Conservation (phyloP, 2,797 vertebrate species). For the Pteropus rufus region DNA sequence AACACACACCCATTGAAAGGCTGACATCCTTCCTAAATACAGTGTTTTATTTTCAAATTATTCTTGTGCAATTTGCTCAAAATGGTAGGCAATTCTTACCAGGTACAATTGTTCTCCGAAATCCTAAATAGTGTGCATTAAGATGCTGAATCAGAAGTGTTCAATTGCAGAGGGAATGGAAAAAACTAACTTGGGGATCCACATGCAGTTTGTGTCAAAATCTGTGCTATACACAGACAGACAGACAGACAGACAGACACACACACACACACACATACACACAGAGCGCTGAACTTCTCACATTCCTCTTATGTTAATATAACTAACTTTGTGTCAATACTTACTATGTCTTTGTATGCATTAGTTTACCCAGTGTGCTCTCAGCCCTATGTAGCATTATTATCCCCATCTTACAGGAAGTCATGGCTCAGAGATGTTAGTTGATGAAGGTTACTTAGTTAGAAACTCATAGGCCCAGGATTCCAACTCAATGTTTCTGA, state of each 20-base stretch:
- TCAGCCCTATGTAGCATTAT: not conserved
- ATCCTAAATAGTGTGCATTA: not conserved
- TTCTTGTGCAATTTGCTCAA: not conserved
- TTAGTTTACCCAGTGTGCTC: not conserved
- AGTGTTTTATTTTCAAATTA: slow-evolving; percentile 36
- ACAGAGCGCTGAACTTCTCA: not conserved
- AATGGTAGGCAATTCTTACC: not conserved
- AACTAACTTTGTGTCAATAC: not conserved
- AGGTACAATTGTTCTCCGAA: not conserved
- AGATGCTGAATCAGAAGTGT: not conserved
- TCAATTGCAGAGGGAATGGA: not conserved
- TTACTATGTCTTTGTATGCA: not conserved
- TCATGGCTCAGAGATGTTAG: not conserved
- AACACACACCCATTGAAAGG: not conserved
- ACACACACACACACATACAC: not conserved
- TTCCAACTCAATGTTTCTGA: not conserved
- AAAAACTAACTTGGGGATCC: not conserved
- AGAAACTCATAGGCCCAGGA: not conserved
- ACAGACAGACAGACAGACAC: not conserved
- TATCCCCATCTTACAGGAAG: not conserved
- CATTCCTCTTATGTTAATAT: not conserved
- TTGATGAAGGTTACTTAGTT: not conserved
- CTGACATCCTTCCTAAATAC: not conserved
- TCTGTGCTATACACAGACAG: not conserved
- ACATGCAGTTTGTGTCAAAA: not conserved